These are phyloP conservation scores for Arge pagana DNA, from an alignment of 2,888 invertebrate genomes.

Conservation along the genomic window DNA sequence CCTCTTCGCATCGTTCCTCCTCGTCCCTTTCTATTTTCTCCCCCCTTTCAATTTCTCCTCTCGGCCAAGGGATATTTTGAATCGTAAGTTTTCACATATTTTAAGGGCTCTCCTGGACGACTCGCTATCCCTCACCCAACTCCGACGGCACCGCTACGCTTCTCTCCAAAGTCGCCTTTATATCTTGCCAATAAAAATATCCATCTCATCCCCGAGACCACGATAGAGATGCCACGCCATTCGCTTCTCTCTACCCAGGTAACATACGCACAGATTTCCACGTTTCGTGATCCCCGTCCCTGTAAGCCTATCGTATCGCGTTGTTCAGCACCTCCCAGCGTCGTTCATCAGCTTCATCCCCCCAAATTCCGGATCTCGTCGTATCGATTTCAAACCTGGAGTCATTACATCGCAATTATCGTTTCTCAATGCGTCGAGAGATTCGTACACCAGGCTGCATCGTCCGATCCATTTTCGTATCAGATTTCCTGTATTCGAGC, in stretches of 20 bases:
- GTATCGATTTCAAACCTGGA: too few relatives aligned
- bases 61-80: slow-evolving; percentile 22
- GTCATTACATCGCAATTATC: too few relatives aligned
- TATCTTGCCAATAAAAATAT: slow-evolving; percentile 14
- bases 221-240: slow-evolving; percentile 1
- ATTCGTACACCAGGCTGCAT: too few relatives aligned
- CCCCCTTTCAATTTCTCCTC: slow-evolving; percentile 1
- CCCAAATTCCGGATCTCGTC: too few relatives aligned
- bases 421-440: too few relatives aligned
- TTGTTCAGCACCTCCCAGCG: too few relatives aligned
- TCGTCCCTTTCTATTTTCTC: slow-evolving; percentile 26
- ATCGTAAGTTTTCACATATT: slow-evolving; percentile 23
- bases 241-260: background rate
- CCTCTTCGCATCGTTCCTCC: slow-evolving; percentile 36
- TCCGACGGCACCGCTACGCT: slow-evolving; percentile 5
- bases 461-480: too few relatives aligned
- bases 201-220: background rate
- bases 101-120: slow-evolving; percentile 16
- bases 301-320: too few relatives aligned
- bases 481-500: too few relatives aligned
- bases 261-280: background rate
- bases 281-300: too few relatives aligned
- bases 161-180: slow-evolving; percentile 11
- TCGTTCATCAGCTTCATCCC: too few relatives aligned
- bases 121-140: background rate